Evolutionary conservation across 2,888 invertebrate species (phyloP).

Genomic region (Diachrysia chrysitis): DNA sequence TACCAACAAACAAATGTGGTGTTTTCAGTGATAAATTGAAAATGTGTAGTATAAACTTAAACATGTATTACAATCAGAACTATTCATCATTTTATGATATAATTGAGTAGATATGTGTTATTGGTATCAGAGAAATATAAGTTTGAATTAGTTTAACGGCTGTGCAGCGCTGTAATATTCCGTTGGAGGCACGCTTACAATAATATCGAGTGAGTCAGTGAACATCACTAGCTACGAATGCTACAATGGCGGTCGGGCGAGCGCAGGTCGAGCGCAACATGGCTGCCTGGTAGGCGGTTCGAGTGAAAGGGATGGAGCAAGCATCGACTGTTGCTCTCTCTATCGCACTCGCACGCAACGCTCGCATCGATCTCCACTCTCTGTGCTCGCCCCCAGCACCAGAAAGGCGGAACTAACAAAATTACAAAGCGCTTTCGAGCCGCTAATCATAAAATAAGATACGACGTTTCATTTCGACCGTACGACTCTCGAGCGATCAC

Average conservation of each 20-base stretch:
- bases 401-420: constrained; percentile 90
- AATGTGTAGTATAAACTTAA: not conserved
- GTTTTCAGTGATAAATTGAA: too few species aligned
- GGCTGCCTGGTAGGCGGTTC: constrained; percentile 89
- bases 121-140: constrained; percentile 34
- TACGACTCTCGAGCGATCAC: constrained; percentile 88
- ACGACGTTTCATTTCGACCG: constrained; percentile 90
- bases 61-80: not conserved
- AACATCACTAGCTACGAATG: constrained; percentile 87
- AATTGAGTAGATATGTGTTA: constrained; percentile 11
- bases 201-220: constrained; percentile 78
- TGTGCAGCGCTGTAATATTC: constrained; percentile 52
- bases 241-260: constrained; percentile 89
- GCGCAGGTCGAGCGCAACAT: constrained; percentile 89
- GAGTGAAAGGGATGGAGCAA: constrained; percentile 81
- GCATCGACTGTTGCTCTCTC: constrained; percentile 73
- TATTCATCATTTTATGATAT: not conserved
- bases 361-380: constrained; percentile 89
- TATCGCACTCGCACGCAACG: constrained; percentile 84
- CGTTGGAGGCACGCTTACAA: constrained; percentile 61
- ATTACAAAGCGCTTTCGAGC: constrained; percentile 90
- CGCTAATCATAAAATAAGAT: constrained; percentile 90
- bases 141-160: constrained; percentile 39
- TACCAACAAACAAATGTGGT: too few species aligned
- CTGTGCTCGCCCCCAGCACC: constrained; percentile 88